Evolutionary conservation across 2,888 invertebrate genomes (phyloP).

Genomic region (Drosophila mimetica): DNA sequence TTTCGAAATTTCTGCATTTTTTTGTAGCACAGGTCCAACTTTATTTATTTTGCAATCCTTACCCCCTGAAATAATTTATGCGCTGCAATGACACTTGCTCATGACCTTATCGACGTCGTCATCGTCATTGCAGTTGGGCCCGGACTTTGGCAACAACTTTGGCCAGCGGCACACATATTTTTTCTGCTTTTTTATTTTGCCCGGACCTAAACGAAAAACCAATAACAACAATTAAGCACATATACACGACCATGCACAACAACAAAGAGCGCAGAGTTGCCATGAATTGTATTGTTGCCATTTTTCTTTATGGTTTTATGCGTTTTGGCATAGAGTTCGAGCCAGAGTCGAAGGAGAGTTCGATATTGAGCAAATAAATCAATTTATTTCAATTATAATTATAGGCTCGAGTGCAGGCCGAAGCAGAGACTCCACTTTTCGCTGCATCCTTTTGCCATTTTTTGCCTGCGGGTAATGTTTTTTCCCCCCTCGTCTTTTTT

Average conservation of each 20-base stretch:
- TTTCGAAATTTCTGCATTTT: slow-evolving; percentile 15
- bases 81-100: slow-evolving; percentile 79
- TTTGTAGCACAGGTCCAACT: no score
- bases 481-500: slow-evolving; percentile 18
- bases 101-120: slow-evolving; percentile 73
- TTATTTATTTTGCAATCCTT: slow-evolving; percentile 42
- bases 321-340: slow-evolving; percentile 72
- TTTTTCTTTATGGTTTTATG: slow-evolving; percentile 73
- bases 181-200: slow-evolving; percentile 15
- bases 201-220: slow-evolving; percentile 47
- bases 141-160: slow-evolving; percentile 49
- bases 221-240: slow-evolving; percentile 78
- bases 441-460: slow-evolving; percentile 19
- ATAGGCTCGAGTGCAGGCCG: slow-evolving; percentile 67
- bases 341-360: slow-evolving; percentile 55
- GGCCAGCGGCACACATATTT: slow-evolving; percentile 43
- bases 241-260: slow-evolving; percentile 36
- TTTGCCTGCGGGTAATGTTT: slow-evolving; percentile 34
- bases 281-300: slow-evolving; percentile 78
- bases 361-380: slow-evolving; percentile 78
- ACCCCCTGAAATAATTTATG: slow-evolving; percentile 70
- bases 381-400: slow-evolving; percentile 84
- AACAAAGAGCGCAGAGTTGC: slow-evolving; percentile 16
- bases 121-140: slow-evolving; percentile 46
- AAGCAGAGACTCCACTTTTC: slow-evolving; percentile 18